Conservation (phyloP, 2,113 vertebrate species). For the Turnix velox region DNA sequence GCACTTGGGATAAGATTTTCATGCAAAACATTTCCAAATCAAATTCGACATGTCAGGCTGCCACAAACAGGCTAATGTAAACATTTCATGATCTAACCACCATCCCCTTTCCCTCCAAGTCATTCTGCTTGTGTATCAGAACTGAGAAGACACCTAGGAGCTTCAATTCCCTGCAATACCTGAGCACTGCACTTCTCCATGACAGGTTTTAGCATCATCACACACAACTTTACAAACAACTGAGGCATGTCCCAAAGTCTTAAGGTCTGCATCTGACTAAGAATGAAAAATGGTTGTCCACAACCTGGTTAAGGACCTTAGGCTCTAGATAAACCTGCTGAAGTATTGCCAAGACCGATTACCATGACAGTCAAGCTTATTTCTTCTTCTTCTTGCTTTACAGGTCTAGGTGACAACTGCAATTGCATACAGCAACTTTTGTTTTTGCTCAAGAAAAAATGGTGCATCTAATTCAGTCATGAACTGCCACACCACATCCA, state of each 20-base stretch:
- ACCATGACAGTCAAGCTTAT: not conserved
- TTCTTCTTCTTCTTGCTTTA: not conserved
- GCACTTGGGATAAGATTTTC: not conserved
- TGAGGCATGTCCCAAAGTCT: not conserved
- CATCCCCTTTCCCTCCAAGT: not conserved
- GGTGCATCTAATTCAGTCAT: not conserved
- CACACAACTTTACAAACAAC: not conserved
- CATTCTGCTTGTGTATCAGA: not conserved
- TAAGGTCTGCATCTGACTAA: not conserved
- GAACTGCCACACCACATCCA: not conserved
- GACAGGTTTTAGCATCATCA: not conserved
- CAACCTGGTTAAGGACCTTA: not conserved
- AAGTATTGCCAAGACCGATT: not conserved
- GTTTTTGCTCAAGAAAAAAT: not conserved
- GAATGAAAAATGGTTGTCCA: not conserved
- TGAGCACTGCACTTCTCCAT: accelerated
- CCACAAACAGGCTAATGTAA: not conserved
- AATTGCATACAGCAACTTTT: not conserved
- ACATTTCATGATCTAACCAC: not conserved
- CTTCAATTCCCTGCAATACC: not conserved
- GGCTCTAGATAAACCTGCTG: not conserved
- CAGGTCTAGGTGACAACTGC: not conserved
- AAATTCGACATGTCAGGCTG: not conserved
- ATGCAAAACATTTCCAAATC: not conserved
- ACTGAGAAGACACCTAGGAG: not conserved